Base-by-base conservation (phyloP, 2,113 vertebrate genomes). In the Origma solitaria region DNA sequence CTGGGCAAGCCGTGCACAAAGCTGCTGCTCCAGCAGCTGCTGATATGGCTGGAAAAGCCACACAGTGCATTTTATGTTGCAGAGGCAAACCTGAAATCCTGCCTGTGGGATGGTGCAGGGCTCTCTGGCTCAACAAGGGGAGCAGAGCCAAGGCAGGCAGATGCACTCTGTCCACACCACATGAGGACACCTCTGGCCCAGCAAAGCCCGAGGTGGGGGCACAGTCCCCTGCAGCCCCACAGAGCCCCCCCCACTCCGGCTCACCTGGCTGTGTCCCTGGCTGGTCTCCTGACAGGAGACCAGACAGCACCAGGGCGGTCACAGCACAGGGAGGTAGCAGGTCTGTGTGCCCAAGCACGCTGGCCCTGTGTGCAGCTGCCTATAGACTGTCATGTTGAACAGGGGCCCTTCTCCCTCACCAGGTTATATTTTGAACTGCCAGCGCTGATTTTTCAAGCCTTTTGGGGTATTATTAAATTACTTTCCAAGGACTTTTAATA, bases 401-500 rank as follows among this genome's bases (percentile, higher is more conserved):
- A 4, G 54, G 44, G 90, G 20, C 68, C 78, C 50, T 3, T 77
- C 90, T 92, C 70, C 86, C 64, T 92, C 21, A 2, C 73, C 82
- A n/a, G 82, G 82, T 75, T 88, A 7, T 76, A 86, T 96, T 94
- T 95, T 86, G 92, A 96, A 94, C 92, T 84, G 79, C 90, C 12
- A 8, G 83, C 0, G 0, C 90, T 88, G 96, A 42, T 96, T 95
- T 96, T 95, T 92, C 78, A 73, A 93, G 91, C 86, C 94, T 94
- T 94, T 96, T 93, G 93, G 92, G 89, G 95, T 96, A 96, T 95
- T 97, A 95, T 97, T 98, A 97, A 95, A 97, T 97, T 97, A 97
- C 96, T 97, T 98, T 96, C 95, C 90, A 50, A 95, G 93, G 96
- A 97, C 96, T 97, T 98, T 97, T 97, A 98, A 97, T 97, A 98